Evolutionary conservation across 2,113 vertebrate species (phyloP), one percentile per base, ranked within the genome.

Genomic region (Beaufortia kweichowensis): DNA sequence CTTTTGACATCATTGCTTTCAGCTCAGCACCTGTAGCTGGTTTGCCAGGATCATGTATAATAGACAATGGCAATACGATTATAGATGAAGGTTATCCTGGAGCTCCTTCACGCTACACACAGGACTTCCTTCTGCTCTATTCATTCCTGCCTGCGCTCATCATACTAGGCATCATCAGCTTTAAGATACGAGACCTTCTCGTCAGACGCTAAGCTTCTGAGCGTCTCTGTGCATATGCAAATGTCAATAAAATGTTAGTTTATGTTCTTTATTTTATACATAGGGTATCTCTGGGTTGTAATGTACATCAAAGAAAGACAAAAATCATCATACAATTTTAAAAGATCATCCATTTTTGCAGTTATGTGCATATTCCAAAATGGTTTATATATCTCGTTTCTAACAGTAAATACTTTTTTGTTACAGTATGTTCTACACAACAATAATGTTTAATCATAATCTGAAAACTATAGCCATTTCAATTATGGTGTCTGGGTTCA

Each of bases 101-200:
- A 0, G 96, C 95, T 6, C 57, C 88, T 23, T 91, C 92, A 3
- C 87, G 92, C 29, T 95, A 94, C 89, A 93, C 91, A 1, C 53
- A 57, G 0, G 85, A 98, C 89, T 96, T 99, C 77, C 48, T 97
- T 1, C 70, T 95, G 69, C 92, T 99, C 43, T 98, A 97, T 23
- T 84, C 94, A 79, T 99, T 98, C 81, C 62, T 98, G 43, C 96
- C 96, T 35, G 89, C 84, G 23, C 91, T 98, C 9, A 84, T 92
- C 71, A 74, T 95, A 76, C 48, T 94, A 33, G 95, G 94, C 48
- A 65, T 95, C 65, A 84, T 94, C 76, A 93, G 93, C 85, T 99
- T 95, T 87, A 96, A 93, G 91, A 86, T 96, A 80, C 91, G 96
- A 80, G 96, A 98, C 55, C 85, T 74, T 70, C 76, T 95, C 59